phyloP scores from a whole-genome alignment of 2,888 invertebrate genomes.

The Lasioglossum marginatum region DNA sequence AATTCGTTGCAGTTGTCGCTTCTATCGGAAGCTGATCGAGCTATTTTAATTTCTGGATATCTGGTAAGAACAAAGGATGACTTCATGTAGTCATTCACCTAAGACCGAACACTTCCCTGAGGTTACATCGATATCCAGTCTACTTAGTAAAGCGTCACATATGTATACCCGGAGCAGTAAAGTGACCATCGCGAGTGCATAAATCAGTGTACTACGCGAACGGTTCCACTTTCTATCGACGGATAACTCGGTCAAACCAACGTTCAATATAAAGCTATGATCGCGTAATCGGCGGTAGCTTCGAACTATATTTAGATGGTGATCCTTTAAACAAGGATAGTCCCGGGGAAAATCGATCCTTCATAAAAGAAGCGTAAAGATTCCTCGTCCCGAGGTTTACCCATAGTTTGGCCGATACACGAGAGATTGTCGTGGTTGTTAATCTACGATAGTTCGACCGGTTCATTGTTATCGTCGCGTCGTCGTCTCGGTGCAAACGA shows the following conservation, averaged over 20 bases:
- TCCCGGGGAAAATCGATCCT: neutral
- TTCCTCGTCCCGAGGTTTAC: neutral
- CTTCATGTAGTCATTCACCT: neutral
- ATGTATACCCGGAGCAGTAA: neutral
- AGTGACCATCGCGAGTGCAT: neutral
- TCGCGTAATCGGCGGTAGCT: neutral
- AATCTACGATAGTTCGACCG: constrained; percentile 45
- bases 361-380: neutral
- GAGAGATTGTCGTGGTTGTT: constrained; percentile 14
- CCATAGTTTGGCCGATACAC: neutral
- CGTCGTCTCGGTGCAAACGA: constrained; percentile 63
- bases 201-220: neutral
- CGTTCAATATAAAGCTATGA: neutral
- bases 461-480: constrained; percentile 51
- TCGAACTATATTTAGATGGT: neutral
- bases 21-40: neutral
- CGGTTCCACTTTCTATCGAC: neutral
- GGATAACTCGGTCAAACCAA: neutral
- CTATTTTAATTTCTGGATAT: neutral
- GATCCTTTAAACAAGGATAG: constrained; percentile 1
- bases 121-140: neutral
- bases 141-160: neutral
- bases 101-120: too few relatives aligned
- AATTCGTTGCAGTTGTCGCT: neutral
- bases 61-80: neutral